phyloP scores from a whole-genome alignment of 2,797 vertebrate genomes.

The Mycteria americana region DNA sequence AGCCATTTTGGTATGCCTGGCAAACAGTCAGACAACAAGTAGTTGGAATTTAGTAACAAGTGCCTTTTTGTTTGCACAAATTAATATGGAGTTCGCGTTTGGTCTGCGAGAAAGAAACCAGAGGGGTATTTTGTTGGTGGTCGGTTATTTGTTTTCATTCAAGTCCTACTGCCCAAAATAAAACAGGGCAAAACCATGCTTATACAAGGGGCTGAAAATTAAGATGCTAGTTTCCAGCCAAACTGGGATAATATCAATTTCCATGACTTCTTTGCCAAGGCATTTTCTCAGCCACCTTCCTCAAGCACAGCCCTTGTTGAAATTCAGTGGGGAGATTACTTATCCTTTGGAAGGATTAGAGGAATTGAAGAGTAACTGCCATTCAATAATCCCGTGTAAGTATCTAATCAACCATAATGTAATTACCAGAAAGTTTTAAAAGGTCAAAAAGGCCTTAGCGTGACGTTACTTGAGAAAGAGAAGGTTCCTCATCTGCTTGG shows the following conservation, averaged over 20 bases:
- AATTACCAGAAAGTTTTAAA: slow-evolving; percentile 60
- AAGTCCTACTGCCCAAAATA: neutral
- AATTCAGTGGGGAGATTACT: slow-evolving; percentile 38
- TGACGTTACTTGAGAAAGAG: neutral
- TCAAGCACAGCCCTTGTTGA: neutral
- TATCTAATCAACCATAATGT: slow-evolving; percentile 55
- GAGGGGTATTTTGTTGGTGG: neutral
- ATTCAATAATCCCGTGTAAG: slow-evolving; percentile 44
- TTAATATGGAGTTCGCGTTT: accelerated
- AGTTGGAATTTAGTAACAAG: neutral
- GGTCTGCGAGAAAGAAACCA: neutral
- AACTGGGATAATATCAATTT: neutral
- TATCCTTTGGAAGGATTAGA: slow-evolving; percentile 46
- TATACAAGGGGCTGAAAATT: neutral
- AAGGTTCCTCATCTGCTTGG: neutral
- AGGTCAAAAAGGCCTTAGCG: slow-evolving; percentile 39
- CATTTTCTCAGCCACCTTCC: slow-evolving; percentile 3
- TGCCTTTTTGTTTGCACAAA: slow-evolving; percentile 10
- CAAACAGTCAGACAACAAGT: neutral
- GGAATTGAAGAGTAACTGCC: slow-evolving; percentile 43
- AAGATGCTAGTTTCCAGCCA: neutral
- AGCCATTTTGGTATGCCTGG: neutral
- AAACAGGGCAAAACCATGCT: neutral
- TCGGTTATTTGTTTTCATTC: neutral
- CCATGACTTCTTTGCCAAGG: neutral